Evolutionary conservation across 2,797 vertebrate genomes (phyloP).

Genomic region (Catharus ustulatus): DNA sequence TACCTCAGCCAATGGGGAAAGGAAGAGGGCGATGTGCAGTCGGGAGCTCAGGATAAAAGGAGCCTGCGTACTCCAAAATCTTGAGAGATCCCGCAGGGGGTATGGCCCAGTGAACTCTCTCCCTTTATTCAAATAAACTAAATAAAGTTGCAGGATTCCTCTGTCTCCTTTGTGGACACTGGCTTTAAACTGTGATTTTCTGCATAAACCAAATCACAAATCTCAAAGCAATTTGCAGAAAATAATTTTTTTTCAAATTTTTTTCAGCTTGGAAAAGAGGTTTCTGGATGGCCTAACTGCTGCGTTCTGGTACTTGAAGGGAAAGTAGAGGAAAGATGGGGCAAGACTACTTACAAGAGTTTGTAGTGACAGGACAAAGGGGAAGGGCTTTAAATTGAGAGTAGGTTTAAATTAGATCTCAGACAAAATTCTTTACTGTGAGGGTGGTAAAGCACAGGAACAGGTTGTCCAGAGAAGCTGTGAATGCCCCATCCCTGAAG

Average conservation of each 20-base stretch:
- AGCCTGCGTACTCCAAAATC: background rate
- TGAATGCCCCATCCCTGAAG: background rate
- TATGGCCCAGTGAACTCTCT: background rate
- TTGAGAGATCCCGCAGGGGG: background rate
- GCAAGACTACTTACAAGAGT: background rate
- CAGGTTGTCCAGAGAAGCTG: background rate
- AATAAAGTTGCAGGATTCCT: background rate
- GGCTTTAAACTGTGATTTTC: background rate
- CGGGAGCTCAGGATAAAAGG: background rate
- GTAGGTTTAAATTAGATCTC: background rate
- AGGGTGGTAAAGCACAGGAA: background rate
- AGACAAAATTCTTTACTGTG: background rate
- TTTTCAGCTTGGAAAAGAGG: background rate
- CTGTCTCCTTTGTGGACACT: background rate
- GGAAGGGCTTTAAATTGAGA: background rate
- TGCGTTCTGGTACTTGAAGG: background rate
- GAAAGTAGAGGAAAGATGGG: background rate
- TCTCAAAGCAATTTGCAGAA: background rate
- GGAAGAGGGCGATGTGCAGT: too few species aligned
- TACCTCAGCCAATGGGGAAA: background rate
- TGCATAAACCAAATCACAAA: background rate
- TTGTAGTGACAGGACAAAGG: background rate
- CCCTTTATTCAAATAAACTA: background rate
- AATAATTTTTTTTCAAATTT: fast-evolving
- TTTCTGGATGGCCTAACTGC: background rate